These are phyloP conservation scores for Drosophila cognata DNA, from an alignment of 2,888 invertebrate genomes.

Conservation along the genomic window DNA sequence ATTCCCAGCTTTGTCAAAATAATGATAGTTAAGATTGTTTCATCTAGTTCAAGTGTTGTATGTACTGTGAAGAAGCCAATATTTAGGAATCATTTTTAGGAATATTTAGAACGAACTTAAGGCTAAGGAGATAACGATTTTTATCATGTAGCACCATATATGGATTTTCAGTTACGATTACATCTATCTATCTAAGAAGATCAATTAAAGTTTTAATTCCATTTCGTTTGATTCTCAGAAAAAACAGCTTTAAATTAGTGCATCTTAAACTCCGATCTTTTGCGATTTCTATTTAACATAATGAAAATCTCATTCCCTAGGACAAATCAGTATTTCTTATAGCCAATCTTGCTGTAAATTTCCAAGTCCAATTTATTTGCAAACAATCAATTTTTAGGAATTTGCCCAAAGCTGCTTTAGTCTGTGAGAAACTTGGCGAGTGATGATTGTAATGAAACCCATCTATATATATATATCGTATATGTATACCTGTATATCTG, in stretches of 20 bases:
- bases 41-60: neutral
- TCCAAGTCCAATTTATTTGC: neutral
- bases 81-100: neutral
- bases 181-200: neutral
- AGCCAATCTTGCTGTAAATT: neutral
- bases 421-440: neutral
- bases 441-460: neutral
- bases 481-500: neutral
- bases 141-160: neutral
- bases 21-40: neutral
- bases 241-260: neutral
- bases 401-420: neutral
- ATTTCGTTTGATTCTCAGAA: neutral
- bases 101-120: neutral
- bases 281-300: neutral
- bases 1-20: neutral
- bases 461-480: neutral
- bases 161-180: neutral
- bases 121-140: neutral
- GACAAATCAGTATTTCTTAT: neutral
- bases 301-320: neutral
- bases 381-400: neutral
- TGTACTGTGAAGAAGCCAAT: neutral
- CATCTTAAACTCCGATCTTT: neutral
- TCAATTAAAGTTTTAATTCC: neutral